A percentile compares a stretch with the other conserved stretches of the same genome.
These are phyloP conservation scores for Ceratitis capitata DNA, from an alignment of 1,140 invertebrate genomes.

Conservation along the genomic window DNA sequence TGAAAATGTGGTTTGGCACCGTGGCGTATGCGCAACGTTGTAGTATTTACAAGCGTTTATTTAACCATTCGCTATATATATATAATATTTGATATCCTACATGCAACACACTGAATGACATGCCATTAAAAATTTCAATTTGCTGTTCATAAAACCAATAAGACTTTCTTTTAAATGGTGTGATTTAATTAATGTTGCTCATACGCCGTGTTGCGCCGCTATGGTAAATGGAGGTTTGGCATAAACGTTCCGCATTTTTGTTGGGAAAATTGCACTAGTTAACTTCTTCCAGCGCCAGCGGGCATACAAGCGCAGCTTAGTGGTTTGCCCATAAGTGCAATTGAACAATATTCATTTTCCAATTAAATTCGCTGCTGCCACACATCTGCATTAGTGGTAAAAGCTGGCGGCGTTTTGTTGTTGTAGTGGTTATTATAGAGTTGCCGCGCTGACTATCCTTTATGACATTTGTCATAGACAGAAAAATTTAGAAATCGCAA, in stretches of 20 bases:
- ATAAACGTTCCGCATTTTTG: not conserved
- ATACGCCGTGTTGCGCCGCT: not conserved
- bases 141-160: not conserved
- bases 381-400: too few relatives aligned
- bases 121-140: not conserved
- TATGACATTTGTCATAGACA: too few relatives aligned
- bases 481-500: too few relatives aligned
- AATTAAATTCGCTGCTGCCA: too few relatives aligned
- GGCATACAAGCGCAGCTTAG: not conserved
- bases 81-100: too few relatives aligned
- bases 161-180: not conserved
- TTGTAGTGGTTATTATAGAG: too few relatives aligned
- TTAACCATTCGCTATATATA: not conserved
- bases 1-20: not conserved
- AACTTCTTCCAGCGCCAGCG: not conserved
- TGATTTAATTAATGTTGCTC: not conserved
- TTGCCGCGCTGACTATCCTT: too few relatives aligned
- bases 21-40: not conserved
- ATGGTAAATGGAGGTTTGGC: not conserved
- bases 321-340: not conserved
- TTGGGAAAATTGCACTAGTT: not conserved
- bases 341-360: not conserved
- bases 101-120: not conserved
- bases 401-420: too few relatives aligned
- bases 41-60: not conserved